Evolutionary conservation across 2,888 invertebrate genomes (phyloP).

Genomic region (Ypsolopha sequella): DNA sequence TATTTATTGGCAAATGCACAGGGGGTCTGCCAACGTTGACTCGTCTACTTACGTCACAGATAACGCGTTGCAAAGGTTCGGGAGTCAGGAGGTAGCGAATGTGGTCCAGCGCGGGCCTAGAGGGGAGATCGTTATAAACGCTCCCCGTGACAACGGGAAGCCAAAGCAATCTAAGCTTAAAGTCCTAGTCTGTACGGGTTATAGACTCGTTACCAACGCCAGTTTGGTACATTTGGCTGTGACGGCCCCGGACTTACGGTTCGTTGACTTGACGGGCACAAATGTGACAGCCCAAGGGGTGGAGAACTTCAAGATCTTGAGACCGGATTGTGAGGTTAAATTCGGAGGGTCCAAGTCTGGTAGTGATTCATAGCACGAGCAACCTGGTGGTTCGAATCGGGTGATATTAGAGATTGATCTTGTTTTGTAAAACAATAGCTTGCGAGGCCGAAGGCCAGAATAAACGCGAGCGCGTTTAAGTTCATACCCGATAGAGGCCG

Average conservation of each 20-base stretch:
- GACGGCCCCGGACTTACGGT: constrained; percentile 69
- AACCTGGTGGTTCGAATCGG: too few relatives aligned
- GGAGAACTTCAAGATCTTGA: constrained; percentile 65
- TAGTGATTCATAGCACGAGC: too few relatives aligned
- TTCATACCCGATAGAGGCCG: too few relatives aligned
- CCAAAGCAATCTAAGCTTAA: constrained; percentile 59
- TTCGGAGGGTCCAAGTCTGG: too few relatives aligned
- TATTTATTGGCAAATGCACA: neutral
- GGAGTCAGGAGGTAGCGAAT: constrained; percentile 39
- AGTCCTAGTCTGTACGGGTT: constrained; percentile 69
- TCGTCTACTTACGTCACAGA: constrained; percentile 32
- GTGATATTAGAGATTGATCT: too few relatives aligned
- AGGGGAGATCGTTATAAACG: constrained; percentile 9
- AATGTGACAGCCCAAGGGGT: constrained; percentile 73
- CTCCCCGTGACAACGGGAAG: constrained; percentile 11
- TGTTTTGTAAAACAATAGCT: too few relatives aligned
- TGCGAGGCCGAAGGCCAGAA: too few relatives aligned
- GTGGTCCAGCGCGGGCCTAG: constrained; percentile 31
- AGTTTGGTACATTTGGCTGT: constrained; percentile 72
- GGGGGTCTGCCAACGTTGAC: neutral
- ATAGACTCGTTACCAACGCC: constrained; percentile 72
- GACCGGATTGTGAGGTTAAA: constrained; percentile 70
- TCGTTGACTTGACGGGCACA: constrained; percentile 77
- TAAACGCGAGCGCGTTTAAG: too few relatives aligned
- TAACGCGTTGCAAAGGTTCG: constrained; percentile 38